Evolutionary conservation across 2,888 invertebrate species (phyloP).

Genomic region (Pandemis corylana): DNA sequence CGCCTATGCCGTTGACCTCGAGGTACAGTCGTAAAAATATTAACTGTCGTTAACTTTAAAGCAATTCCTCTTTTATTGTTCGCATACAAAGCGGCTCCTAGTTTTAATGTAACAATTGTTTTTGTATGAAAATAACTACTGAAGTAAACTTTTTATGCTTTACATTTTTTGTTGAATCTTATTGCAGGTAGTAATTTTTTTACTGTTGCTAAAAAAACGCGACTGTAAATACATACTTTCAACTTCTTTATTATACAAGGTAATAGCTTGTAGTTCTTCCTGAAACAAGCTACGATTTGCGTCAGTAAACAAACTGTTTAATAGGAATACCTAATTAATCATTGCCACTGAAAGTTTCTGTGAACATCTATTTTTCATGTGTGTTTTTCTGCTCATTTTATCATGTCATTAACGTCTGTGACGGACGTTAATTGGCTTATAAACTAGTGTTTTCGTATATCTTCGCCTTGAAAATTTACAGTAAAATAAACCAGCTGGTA

Average conservation of each 20-base stretch:
- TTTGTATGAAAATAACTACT: constrained; percentile 44
- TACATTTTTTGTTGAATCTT: background rate
- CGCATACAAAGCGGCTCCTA: constrained; percentile 58
- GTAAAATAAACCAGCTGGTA: constrained; percentile 26
- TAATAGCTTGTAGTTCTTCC: background rate
- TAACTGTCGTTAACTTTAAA: constrained; percentile 66
- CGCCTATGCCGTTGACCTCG: constrained; percentile 54
- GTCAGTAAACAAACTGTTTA: background rate
- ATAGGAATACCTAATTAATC: background rate
- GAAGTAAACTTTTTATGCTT: constrained; percentile 20
- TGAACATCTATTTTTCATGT: background rate
- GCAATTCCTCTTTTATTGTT: constrained; percentile 65
- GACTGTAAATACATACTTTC: background rate
- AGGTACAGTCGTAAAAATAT: constrained; percentile 65
- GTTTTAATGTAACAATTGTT: constrained; percentile 53
- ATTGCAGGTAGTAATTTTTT: background rate
- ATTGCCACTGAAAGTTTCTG: background rate
- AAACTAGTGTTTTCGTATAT: constrained; percentile 31
- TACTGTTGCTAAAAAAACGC: background rate
- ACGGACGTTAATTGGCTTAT: constrained; percentile 29
- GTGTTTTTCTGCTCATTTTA: constrained; percentile 28
- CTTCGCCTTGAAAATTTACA: constrained; percentile 19
- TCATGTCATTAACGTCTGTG: constrained; percentile 23
- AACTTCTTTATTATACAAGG: background rate
- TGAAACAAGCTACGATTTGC: background rate